Conservation (phyloP, 1,140 invertebrate species). For the Nasonia vitripennis region DNA sequence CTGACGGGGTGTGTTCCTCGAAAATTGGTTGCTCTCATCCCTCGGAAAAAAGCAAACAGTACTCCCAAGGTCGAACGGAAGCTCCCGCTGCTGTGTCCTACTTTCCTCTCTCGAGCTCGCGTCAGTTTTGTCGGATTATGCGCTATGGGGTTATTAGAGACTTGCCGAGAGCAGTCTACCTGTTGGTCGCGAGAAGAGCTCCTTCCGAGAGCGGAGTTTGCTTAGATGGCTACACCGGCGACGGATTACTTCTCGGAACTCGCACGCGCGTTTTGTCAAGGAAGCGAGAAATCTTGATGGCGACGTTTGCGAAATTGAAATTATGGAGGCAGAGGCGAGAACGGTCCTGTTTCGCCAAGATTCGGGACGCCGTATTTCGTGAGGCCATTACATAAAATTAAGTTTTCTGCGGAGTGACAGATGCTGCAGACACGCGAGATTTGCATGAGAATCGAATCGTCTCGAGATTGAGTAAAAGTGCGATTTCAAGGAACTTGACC, state of each 20-base stretch:
- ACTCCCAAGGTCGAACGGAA: slow-evolving; percentile 6
- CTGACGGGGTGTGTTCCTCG: slow-evolving; percentile 12
- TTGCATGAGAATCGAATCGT: slow-evolving; percentile 46
- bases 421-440: slow-evolving; percentile 13
- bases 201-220: too few species aligned
- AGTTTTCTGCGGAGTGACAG: slow-evolving; percentile 32
- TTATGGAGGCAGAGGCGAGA: slow-evolving; percentile 9
- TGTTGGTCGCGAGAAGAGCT: not conserved
- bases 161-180: slow-evolving; percentile 7
- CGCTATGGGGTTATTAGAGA: not conserved
- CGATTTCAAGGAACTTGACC: slow-evolving; percentile 1
- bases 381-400: slow-evolving; percentile 33
- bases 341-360: not conserved
- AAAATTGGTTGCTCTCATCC: not conserved
- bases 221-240: too few species aligned
- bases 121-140: slow-evolving; percentile 3
- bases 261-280: slow-evolving; percentile 25
- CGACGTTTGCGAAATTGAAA: slow-evolving; percentile 47
- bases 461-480: slow-evolving; percentile 7
- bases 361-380: slow-evolving; percentile 4
- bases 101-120: not conserved
- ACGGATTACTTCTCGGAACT: slow-evolving; percentile 33
- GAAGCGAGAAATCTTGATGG: slow-evolving; percentile 31
- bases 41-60: slow-evolving; percentile 28
- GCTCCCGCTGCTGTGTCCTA: slow-evolving; percentile 29